Conservation (phyloP, 1,140 invertebrate genomes). For the Caenorhabditis latens region DNA sequence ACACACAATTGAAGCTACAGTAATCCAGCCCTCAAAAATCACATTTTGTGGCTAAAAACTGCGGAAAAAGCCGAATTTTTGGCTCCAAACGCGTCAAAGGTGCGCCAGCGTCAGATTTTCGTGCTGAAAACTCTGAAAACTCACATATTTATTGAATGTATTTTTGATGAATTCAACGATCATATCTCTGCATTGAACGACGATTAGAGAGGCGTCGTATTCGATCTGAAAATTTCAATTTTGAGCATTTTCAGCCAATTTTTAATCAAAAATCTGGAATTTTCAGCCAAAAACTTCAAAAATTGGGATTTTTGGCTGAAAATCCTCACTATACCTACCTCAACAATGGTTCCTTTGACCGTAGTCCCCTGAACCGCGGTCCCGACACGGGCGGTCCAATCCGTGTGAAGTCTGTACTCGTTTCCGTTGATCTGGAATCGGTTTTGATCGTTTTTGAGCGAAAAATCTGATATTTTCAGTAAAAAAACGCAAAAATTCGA, state of each 20-base stretch:
- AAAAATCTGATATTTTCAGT: too few relatives aligned
- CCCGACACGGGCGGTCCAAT: constrained; percentile 15
- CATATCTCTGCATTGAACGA: constrained; percentile 21
- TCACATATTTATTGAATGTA: constrained; percentile 40
- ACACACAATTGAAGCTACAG: not conserved
- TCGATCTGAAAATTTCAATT: not conserved
- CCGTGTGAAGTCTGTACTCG: not conserved
- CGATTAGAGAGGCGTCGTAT: constrained; percentile 10
- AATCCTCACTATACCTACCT: not conserved
- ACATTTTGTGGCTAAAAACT: too few relatives aligned
- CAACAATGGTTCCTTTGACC: constrained; percentile 12
- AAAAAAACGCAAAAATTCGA: too few relatives aligned
- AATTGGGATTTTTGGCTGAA: not conserved
- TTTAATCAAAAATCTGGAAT: too few relatives aligned
- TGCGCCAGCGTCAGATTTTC: not conserved
- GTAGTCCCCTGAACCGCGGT: constrained; percentile 20
- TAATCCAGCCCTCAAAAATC: not conserved
- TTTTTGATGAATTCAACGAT: constrained; percentile 11
- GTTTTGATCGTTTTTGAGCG: too few relatives aligned
- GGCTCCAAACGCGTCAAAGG: too few relatives aligned
- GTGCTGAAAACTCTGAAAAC: not conserved
- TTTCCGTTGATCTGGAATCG: constrained; percentile 18
- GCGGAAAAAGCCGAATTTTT: too few relatives aligned
- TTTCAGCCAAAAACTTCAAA: not conserved
- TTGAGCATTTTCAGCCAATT: not conserved